These are phyloP conservation scores for Beroe ovata DNA, from an alignment of 37 sponge, comb jelly and placozoan genomes.

Conservation along the genomic window DNA sequence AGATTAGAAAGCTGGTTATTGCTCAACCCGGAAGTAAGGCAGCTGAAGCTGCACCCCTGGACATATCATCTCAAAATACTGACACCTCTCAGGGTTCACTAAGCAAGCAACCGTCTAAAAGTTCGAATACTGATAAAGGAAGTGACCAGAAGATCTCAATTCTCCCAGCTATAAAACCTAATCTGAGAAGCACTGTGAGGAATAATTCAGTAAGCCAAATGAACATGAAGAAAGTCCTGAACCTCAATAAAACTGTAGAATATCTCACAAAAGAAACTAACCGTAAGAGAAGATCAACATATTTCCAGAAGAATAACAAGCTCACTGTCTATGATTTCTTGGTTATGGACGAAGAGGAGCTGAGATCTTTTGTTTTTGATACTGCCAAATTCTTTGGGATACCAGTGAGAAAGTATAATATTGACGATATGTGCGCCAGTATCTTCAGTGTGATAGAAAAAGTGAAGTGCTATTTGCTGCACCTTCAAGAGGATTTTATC, in stretches of 20 bases:
- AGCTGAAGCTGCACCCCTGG: neutral
- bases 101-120: neutral
- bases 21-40: neutral
- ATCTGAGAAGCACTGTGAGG: neutral
- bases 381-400: neutral
- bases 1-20: conserved; percentile 5
- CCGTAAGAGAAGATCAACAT: neutral
- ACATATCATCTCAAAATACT: too few species aligned
- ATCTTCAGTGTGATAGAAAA: conserved; percentile 44
- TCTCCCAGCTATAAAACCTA: neutral
- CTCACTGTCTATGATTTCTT: conserved; percentile 14
- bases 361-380: conserved; percentile 22
- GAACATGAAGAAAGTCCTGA: conserved; percentile 36
- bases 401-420: neutral
- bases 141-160: neutral
- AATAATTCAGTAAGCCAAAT: conserved; percentile 8
- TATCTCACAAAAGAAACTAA: neutral
- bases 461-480: conserved; percentile 18
- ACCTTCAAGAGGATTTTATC: conserved; percentile 54
- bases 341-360: conserved; percentile 28
- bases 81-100: neutral
- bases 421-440: neutral
- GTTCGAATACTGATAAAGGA: neutral
- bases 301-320: neutral
- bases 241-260: conserved; percentile 42